Evolutionary conservation across 2,888 invertebrate genomes (phyloP), one percentile per base, ranked within the genome.

Genomic region (Folsomia manolachei): DNA sequence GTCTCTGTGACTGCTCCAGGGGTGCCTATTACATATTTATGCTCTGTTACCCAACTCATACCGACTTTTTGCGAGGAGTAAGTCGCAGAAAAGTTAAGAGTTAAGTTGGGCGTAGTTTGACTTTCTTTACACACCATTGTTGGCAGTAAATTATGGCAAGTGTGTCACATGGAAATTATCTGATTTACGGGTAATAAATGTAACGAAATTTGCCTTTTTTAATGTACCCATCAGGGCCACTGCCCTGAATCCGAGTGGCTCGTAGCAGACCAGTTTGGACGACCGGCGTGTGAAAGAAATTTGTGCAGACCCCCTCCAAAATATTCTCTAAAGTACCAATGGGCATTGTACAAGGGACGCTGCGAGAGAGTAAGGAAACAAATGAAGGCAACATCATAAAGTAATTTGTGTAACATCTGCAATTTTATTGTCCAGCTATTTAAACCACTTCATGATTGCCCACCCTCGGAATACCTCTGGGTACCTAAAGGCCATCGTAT

Each of bases 331-430:
- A 75, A 61, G 72, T 80, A 80, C 71, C 73, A 79, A 72, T 80
- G 80, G 80, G 79, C 79, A 18, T 66, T 80, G 61, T 80, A 78
- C 78, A 80, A 80, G 64, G 80, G 80, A 73, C 71, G 77, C 63
- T 79, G 79, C 64, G 78, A 80, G 67, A 61, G 78, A 56, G 69
- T n/a, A n/a, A n/a, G n/a, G n/a, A n/a, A n/a, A n/a, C n/a, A n/a
- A n/a, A n/a, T n/a, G n/a, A n/a, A n/a, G n/a, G n/a, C n/a, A n/a
- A n/a, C n/a, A n/a, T n/a, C n/a, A n/a, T n/a, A n/a, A n/a, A n/a
- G n/a, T n/a, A n/a, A n/a, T n/a, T n/a, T n/a, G n/a, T n/a, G n/a
- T n/a, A n/a, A n/a, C n/a, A n/a, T n/a, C n/a, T n/a, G n/a, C n/a
- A n/a, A n/a, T n/a, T n/a, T n/a, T n/a, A n/a, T n/a, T n/a, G n/a